Evolutionary conservation across 2,888 invertebrate genomes (phyloP).

Genomic region (Thymelicus acteon): DNA sequence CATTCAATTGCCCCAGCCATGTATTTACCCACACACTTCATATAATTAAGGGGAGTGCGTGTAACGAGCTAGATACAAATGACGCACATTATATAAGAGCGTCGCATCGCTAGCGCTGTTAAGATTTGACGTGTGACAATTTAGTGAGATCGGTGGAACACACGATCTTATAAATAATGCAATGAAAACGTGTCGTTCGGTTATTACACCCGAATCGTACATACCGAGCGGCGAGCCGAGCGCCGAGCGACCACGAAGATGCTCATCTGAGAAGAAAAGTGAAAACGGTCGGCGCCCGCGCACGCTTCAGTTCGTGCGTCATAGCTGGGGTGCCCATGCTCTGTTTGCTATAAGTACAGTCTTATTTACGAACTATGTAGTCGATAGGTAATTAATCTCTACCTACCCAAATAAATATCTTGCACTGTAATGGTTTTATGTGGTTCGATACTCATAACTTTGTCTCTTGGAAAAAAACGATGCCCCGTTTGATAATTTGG

Average conservation of each 20-base stretch:
- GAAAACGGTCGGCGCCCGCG: conserved; percentile 46
- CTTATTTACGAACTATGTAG: too few relatives aligned
- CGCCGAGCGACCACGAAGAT: conserved; percentile 31
- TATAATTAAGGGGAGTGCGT: conserved; percentile 17
- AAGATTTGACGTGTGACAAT: conserved; percentile 48
- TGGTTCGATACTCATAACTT: too few relatives aligned
- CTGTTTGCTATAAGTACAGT: background rate
- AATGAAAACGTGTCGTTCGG: conserved; percentile 59
- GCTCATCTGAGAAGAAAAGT: conserved; percentile 51
- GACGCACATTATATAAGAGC: conserved; percentile 24
- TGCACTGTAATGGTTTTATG: too few relatives aligned
- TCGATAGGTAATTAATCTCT: too few relatives aligned
- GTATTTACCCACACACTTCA: conserved; percentile 3
- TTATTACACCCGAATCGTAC: conserved; percentile 77
- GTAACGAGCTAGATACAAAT: conserved; percentile 20
- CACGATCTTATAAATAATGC: conserved; percentile 66
- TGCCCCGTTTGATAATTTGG: too few relatives aligned
- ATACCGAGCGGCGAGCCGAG: conserved; percentile 49
- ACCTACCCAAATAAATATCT: too few relatives aligned
- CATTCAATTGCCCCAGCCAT: background rate
- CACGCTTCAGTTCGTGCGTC: conserved; percentile 31
- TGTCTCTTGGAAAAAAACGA: too few relatives aligned
- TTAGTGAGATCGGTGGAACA: conserved; percentile 60
- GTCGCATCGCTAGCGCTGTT: conserved; percentile 10
- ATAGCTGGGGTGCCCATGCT: conserved; percentile 6